Percentiles rank a stretch among this genome's conserved stretches.
Conservation (phyloP, 2,888 invertebrate species). For the Monoplex corrugatus region DNA sequence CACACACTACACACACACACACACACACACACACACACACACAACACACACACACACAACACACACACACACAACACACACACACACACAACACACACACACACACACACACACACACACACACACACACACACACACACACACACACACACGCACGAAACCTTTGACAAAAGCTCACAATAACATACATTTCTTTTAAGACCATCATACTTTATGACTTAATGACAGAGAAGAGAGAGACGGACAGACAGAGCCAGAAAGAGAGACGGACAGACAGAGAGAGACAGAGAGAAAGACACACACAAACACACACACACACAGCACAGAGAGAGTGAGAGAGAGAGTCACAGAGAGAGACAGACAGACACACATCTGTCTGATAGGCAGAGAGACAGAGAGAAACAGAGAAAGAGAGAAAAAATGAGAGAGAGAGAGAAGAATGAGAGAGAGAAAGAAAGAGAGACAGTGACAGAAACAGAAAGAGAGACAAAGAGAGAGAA, state of each 20-base stretch:
- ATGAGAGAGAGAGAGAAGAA: background rate
- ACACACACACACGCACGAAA: background rate
- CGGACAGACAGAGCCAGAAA: background rate
- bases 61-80: constrained; percentile 19
- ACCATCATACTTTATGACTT: no score
- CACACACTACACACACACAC: background rate
- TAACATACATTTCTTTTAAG: no score
- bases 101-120: constrained; percentile 11
- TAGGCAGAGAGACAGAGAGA: background rate
- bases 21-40: background rate
- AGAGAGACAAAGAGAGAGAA: background rate
- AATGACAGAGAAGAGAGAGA: no score
- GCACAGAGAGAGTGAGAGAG: background rate
- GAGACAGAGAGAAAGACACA: constrained; percentile 5
- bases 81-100: constrained; percentile 16
- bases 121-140: background rate
- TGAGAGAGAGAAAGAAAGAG: constrained; percentile 1
- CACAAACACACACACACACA: no score
- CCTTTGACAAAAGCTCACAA: background rate
- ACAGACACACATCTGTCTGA: background rate
- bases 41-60: no score
- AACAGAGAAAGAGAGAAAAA: no score
- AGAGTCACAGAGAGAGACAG: background rate
- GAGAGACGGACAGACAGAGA: background rate
- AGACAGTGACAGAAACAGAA: background rate